Evolutionary conservation across 1,140 invertebrate genomes (phyloP), one percentile per base, ranked within the genome.

Genomic region (Drosophila nasuta): DNA sequence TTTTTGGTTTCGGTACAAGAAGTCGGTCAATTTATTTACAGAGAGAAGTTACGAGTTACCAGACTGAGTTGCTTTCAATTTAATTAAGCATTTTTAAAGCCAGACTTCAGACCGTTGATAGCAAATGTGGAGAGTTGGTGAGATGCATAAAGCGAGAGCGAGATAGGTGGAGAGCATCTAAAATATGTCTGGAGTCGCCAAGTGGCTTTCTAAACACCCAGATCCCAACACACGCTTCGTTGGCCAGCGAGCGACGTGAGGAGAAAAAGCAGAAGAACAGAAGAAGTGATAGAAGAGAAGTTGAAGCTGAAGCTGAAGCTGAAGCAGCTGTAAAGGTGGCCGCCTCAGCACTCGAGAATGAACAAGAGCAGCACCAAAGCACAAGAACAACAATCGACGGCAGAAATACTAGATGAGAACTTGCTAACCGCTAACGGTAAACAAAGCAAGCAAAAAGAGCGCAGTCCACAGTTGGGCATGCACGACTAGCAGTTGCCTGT

Each of bases 191-290:
- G 77, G 58, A 77, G 70, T 69, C 72, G 65, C 75, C 64, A 67
- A 79, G 81, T 79, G 80, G 81, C 83, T 87, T 87, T 87, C 83
- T 88, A 87, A 87, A 83, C 68, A 71, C 69, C 49, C 49, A 54
- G 54, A 65, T 70, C 70, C 25, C 28, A 20, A 33, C 69, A 33
- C 74, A 88, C 83, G 83, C 80, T 88, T 79, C 59, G 83, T 57
- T 88, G 83, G 80, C 48, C 60, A 72, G 45, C 20, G 51, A 58
- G 15, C 8, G 10, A 15, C 7, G 38, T 8, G 45, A 15, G 5
- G 49, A 2, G 15, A 33, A 5, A 3, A 35, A 11, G 38, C 2
- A 20, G 48, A 6, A 10, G 35, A 8, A 10, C 6, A 38, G 35
- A 11, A 54, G 59, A 35, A 11, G 65, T 33, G 28, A 43, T 10